Percentiles rank a stretch among this genome's conserved stretches.
Conservation (phyloP, 2,797 vertebrate species). For the Ispidina lecontei region DNA sequence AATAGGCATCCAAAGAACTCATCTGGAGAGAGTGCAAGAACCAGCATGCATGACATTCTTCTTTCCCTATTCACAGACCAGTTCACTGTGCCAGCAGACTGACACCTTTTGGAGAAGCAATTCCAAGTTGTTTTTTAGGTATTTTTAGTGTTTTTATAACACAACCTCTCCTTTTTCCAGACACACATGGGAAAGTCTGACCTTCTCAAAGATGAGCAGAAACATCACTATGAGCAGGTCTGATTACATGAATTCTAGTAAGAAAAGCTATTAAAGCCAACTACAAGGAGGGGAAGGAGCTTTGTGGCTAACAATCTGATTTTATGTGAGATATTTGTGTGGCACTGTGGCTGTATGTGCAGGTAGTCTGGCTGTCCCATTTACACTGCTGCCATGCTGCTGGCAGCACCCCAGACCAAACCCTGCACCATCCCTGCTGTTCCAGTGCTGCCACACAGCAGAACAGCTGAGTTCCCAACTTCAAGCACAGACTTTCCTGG, state of each 20-base stretch:
- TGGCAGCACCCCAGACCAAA: neutral
- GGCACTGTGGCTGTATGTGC: neutral
- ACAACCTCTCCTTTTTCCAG: neutral
- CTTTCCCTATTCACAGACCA: neutral
- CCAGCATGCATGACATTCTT: neutral
- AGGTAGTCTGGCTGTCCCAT: neutral
- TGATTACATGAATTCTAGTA: neutral
- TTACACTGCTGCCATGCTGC: accelerated
- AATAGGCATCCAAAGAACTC: constrained; percentile 7
- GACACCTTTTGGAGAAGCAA: neutral
- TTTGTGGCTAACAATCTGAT: neutral
- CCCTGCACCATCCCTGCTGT: neutral
- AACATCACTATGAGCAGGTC: neutral
- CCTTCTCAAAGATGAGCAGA: constrained; percentile 32
- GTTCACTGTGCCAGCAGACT: neutral
- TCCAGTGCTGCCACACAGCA: neutral
- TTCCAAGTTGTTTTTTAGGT: neutral
- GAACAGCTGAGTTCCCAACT: neutral
- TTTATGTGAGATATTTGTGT: neutral
- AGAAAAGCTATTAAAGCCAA: neutral
- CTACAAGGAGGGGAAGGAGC: neutral
- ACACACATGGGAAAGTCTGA: constrained; percentile 11
- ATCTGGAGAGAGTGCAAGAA: constrained; percentile 4
- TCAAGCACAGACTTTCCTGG: neutral
- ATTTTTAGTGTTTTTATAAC: constrained; percentile 25